Conservation (phyloP, 2,888 invertebrate species). For the Pollenia amentaria region DNA sequence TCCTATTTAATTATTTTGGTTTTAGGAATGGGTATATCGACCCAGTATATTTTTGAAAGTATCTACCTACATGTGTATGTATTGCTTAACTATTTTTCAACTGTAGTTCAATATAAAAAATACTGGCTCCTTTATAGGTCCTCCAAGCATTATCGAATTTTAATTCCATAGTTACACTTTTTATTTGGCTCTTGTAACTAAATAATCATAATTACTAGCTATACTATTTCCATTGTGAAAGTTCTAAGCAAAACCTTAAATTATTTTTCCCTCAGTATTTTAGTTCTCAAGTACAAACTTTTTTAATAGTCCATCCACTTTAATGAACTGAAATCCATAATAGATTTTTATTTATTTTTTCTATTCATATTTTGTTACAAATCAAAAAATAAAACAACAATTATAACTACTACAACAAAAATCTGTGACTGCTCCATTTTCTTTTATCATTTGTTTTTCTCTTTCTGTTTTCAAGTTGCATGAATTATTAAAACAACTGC, state of each 20-base stretch:
- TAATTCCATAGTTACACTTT: too few species aligned
- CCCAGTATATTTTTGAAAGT: too few species aligned
- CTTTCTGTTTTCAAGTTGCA: constrained; percentile 30
- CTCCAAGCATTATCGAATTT: too few species aligned
- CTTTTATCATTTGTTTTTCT: constrained; percentile 6
- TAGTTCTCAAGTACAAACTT: constrained; percentile 6
- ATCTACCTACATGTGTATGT: too few species aligned
- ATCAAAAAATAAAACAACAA: neutral
- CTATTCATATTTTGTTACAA: constrained; percentile 29
- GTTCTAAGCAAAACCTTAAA: neutral
- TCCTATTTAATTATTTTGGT: too few species aligned
- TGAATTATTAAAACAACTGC: constrained; percentile 65
- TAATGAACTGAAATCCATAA: constrained; percentile 35
- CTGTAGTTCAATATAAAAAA: too few species aligned
- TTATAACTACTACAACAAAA: constrained; percentile 5
- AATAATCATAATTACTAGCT: too few species aligned
- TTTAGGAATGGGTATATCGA: too few species aligned
- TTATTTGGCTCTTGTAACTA: too few species aligned
- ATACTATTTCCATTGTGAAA: neutral
- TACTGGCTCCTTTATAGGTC: too few species aligned
- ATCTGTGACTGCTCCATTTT: constrained; percentile 47
- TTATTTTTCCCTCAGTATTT: neutral
- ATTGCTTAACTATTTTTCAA: too few species aligned
- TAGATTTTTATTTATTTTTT: constrained; percentile 12
- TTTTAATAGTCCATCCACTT: constrained; percentile 27